Base-by-base conservation (phyloP, 2,113 vertebrate genomes). In the Ursus arctos region DNA sequence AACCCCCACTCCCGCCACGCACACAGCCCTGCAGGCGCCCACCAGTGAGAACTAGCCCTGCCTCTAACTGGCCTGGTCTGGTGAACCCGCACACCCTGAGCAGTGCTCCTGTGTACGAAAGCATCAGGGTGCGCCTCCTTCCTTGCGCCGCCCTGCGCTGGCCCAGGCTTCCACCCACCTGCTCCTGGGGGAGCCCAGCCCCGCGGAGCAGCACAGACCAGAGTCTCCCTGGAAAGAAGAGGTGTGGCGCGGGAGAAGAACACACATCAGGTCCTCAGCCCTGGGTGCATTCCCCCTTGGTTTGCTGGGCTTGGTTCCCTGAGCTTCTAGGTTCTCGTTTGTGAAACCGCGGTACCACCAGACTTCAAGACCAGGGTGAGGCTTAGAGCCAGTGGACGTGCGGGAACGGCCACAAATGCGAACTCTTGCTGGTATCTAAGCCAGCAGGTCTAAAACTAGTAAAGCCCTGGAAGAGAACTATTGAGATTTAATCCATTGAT, bases 81-180 rank as follows among this genome's bases (percentile, higher is more conserved):
- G 36, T 4, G 31, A 72, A 14, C 4, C 21, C 28, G 4, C 51
- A 49, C 8, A 2, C 15, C 74, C 74, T 49, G 14, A 77, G 74
- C 0, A 0, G 9, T 0, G 11, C 33, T 53, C 0, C 24, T 22
- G 1, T 19, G 13, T 28, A 16, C 1, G 3, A 43, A 67, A 53
- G 11, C 4, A 33, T 85, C 31, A 26, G 14, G 2, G 6, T 61
- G 11, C 0, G 0, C 14, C 74, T 21, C 26, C 36, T n/a, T 63
- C 22, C 3, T 1, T 26, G 19, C 10, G 0, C 57, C 15, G 6
- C 10, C 1, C 22, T 40, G 1, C 7, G 2, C 14, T 31, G 43
- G 7, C 43, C 0, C 7, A 49, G 26, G 74, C 4, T 61, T 7
- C 31, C 9, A 7, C 21, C 6, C 43, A 63, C 26, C n/a, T 53